Conservation (phyloP, 2,797 vertebrate species). For the Paramormyrops hopkinsi region DNA sequence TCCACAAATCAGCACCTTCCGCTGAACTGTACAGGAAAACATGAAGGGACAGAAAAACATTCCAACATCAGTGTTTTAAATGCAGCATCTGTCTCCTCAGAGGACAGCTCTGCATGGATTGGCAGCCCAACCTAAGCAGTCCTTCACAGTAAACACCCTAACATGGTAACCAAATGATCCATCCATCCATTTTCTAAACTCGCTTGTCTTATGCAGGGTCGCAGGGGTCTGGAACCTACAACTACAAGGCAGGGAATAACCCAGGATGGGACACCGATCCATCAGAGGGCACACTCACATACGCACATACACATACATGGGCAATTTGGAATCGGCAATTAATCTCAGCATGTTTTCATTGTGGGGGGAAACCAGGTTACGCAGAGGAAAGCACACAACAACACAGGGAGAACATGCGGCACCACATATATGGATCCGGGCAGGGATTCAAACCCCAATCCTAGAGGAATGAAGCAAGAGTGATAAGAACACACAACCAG, state of each 20-base stretch:
- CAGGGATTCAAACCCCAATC: not conserved
- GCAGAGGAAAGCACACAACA: not conserved
- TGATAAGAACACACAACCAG: not conserved
- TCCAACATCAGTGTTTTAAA: not conserved
- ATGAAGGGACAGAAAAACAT: not conserved
- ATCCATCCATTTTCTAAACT: not conserved
- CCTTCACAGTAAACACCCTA: not conserved
- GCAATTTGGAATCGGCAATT: not conserved
- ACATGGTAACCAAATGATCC: not conserved
- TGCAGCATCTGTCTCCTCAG: not conserved
- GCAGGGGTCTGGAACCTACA: not conserved
- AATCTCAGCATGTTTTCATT: not conserved
- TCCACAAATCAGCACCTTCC: conserved; percentile 16
- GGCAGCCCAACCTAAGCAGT: not conserved
- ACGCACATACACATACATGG: not conserved
- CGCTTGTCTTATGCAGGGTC: not conserved
- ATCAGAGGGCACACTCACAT: not conserved
- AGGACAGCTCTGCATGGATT: not conserved
- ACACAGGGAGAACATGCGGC: not conserved
- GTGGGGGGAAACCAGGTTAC: not conserved
- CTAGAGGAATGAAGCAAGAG: not conserved
- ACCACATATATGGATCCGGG: not conserved
- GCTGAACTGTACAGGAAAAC: not conserved
- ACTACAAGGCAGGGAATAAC: not conserved
- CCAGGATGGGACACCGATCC: not conserved